Evolutionary conservation across 2,888 invertebrate genomes (phyloP).

Genomic region (Hydropsyche betteni): DNA sequence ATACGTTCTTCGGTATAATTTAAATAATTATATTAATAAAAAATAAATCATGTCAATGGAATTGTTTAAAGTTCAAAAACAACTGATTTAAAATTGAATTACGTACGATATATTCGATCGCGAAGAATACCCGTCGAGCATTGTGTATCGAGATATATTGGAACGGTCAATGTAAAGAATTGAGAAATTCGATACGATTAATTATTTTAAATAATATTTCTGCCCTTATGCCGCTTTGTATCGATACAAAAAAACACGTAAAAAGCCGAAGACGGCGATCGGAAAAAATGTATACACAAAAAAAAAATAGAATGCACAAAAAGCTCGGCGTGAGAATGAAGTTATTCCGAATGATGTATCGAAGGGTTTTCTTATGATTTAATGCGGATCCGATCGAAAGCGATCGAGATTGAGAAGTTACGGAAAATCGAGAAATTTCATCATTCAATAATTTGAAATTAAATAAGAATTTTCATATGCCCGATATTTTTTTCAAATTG

Average conservation of each 20-base stretch:
- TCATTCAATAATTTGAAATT: no score
- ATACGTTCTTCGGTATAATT: no score
- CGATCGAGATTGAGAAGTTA: constrained; percentile 23
- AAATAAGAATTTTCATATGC: no score
- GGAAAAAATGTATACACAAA: constrained; percentile 5
- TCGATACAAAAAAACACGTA: constrained; percentile 7
- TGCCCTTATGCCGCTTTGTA: constrained; percentile 20
- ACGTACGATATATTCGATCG: constrained; percentile 34
- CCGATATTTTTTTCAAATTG: no score
- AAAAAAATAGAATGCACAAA: constrained; percentile 17
- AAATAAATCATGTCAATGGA: no score
- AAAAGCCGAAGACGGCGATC: neutral
- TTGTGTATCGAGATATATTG: constrained; percentile 48
- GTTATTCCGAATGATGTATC: constrained; percentile 40
- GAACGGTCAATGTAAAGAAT: constrained; percentile 47
- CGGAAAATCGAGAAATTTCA: no score
- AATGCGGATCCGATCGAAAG: constrained; percentile 6
- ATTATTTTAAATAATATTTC: constrained; percentile 44
- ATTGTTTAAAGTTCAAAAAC: no score
- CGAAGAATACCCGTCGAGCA: constrained; percentile 37
- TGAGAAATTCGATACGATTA: constrained; percentile 49
- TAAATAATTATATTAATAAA: no score
- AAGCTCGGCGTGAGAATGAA: constrained; percentile 37
- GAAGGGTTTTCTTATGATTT: constrained; percentile 21
- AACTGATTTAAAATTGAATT: constrained; percentile 8